A percentile compares a stretch with the other conserved stretches of the same genome.
phyloP scores from a whole-genome alignment of 2,888 invertebrate species.

The Agrochola lota region DNA sequence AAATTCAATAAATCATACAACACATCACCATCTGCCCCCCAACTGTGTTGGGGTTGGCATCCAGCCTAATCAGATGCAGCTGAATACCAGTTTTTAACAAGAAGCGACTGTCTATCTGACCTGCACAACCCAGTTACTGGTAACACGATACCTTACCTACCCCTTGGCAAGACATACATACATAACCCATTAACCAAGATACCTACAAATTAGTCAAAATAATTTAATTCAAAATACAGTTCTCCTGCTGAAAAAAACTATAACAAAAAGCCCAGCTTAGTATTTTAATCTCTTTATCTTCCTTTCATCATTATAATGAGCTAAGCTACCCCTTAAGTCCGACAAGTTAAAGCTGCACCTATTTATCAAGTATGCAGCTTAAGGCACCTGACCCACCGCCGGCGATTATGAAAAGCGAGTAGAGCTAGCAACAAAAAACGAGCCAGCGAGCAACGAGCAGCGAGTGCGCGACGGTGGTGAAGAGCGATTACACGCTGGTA shows the following conservation, averaged over 20 bases:
- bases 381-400: neutral
- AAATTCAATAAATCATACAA: neutral
- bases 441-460: neutral
- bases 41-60: no score
- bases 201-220: neutral
- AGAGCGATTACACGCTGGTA: neutral
- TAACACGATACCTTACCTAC: no score
- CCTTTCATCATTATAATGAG: conserved; percentile 16
- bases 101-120: no score
- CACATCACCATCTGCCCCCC: neutral
- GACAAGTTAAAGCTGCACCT: conserved; percentile 49
- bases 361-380: conserved; percentile 61
- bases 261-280: neutral
- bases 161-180: neutral
- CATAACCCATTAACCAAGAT: neutral
- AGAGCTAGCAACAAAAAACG: neutral
- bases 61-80: no score
- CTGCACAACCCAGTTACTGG: no score
- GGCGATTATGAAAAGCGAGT: neutral
- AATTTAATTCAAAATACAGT: neutral
- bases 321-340: neutral
- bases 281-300: conserved; percentile 1
- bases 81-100: no score
- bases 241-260: no score
- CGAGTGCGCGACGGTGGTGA: neutral